Evolutionary conservation across 2,888 invertebrate species (phyloP).

Genomic region (Sclerodermus sp.): DNA sequence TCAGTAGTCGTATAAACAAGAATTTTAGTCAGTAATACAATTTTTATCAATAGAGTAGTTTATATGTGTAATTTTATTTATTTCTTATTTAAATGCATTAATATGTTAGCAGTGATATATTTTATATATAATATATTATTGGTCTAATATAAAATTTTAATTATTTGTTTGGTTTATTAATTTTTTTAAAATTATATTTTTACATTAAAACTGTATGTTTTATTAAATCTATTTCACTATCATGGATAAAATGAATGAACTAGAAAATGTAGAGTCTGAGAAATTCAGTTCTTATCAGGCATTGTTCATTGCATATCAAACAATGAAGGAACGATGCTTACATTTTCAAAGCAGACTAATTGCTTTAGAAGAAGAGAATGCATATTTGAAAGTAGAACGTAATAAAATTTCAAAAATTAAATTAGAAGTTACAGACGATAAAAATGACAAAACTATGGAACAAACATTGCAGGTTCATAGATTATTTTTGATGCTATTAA

Average conservation of each 20-base stretch:
- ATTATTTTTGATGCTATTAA: neutral
- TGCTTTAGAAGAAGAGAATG: conserved; percentile 75
- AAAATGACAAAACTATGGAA: conserved; percentile 24
- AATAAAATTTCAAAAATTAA: conserved; percentile 28
- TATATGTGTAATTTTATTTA: no score
- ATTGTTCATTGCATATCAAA: conserved; percentile 75
- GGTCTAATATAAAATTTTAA: no score
- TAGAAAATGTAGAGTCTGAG: conserved; percentile 14
- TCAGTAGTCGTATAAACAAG: no score
- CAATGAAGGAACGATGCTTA: conserved; percentile 80
- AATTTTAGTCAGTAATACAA: no score
- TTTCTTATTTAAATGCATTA: no score
- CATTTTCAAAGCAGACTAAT: conserved; percentile 72
- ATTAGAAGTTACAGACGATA: conserved; percentile 17
- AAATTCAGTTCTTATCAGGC: conserved; percentile 60
- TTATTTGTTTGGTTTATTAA: no score
- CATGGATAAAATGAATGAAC: conserved; percentile 20
- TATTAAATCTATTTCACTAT: neutral
- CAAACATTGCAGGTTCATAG: conserved; percentile 32
- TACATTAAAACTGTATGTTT: no score
- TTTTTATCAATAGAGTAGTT: no score
- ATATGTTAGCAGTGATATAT: no score
- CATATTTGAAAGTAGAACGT: conserved; percentile 62
- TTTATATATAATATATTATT: no score
- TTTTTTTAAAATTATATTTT: neutral